Percentiles rank a stretch among this genome's conserved stretches.
These are phyloP conservation scores for Phoebastria nigripes DNA, from an alignment of 2,797 vertebrate genomes.

Conservation along the genomic window DNA sequence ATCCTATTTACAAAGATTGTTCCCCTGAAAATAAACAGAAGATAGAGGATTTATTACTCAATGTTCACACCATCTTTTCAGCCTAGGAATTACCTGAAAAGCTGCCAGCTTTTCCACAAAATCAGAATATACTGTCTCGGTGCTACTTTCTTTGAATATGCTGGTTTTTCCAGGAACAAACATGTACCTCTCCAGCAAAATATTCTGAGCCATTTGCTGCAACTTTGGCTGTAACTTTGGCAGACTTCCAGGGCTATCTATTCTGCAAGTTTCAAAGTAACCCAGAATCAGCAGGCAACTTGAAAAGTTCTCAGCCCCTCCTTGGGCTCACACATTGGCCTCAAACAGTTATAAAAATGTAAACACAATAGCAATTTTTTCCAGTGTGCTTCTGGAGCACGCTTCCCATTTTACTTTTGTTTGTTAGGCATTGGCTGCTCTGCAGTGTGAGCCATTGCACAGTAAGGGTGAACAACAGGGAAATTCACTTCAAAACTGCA, in stretches of 20 bases:
- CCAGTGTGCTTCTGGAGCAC: background rate
- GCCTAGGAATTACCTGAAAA: background rate
- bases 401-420: background rate
- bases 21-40: constrained; percentile 26
- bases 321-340: background rate
- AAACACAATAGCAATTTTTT: constrained; percentile 8
- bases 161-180: background rate
- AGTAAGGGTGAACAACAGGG: background rate
- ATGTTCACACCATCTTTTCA: background rate
- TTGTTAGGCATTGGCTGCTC: background rate
- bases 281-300: background rate
- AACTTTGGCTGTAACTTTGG: background rate
- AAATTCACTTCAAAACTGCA: background rate
- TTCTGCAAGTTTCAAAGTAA: background rate
- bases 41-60: background rate
- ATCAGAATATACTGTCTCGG: background rate
- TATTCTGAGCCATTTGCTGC: background rate
- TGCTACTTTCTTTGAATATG: background rate
- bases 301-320: background rate
- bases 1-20: background rate
- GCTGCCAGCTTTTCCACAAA: constrained; percentile 8
- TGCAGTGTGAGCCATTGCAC: background rate
- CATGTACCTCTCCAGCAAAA: background rate
- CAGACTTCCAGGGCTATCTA: background rate
- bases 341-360: background rate